Percentiles rank a stretch among this genome's conserved stretches.
Evolutionary conservation across 2,797 vertebrate species (phyloP).

Genomic region (Siniperca obscura): DNA sequence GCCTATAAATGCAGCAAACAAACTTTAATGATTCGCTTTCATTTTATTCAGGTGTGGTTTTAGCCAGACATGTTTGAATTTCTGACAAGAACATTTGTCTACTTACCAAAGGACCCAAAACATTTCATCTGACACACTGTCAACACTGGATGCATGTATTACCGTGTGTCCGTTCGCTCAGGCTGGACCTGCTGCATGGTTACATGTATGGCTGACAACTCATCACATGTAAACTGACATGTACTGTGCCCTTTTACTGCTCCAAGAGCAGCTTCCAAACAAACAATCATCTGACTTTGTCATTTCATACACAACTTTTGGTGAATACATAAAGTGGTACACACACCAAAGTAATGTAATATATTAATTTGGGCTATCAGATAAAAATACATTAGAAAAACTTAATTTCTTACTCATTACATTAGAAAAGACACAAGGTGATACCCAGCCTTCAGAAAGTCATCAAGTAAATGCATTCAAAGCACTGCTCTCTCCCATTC

Average conservation of each 20-base stretch:
- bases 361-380: constrained; percentile 58
- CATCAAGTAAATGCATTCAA: too few relatives aligned
- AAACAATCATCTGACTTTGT: constrained; percentile 2
- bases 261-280: constrained; percentile 7
- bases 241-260: neutral
- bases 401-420: constrained; percentile 36
- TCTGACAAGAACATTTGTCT: constrained; percentile 14
- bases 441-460: constrained; percentile 55
- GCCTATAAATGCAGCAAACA: neutral
- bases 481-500: constrained; percentile 1
- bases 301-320: constrained; percentile 34
- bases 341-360: constrained; percentile 47
- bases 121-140: constrained; percentile 13
- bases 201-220: too few relatives aligned
- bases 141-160: neutral
- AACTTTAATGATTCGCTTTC: constrained; percentile 21
- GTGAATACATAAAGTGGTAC: constrained; percentile 31
- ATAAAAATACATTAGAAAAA: constrained; percentile 68
- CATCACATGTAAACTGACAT: constrained; percentile 29
- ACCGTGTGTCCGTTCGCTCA: constrained; percentile 6
- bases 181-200: neutral
- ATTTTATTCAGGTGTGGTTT: constrained; percentile 61
- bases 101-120: constrained; percentile 13
- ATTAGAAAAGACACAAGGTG: constrained; percentile 64
- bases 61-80: constrained; percentile 30